Evolutionary conservation across 2,113 vertebrate genomes (phyloP), one percentile per base, ranked within the genome.

Genomic region (Alosa alosa): DNA sequence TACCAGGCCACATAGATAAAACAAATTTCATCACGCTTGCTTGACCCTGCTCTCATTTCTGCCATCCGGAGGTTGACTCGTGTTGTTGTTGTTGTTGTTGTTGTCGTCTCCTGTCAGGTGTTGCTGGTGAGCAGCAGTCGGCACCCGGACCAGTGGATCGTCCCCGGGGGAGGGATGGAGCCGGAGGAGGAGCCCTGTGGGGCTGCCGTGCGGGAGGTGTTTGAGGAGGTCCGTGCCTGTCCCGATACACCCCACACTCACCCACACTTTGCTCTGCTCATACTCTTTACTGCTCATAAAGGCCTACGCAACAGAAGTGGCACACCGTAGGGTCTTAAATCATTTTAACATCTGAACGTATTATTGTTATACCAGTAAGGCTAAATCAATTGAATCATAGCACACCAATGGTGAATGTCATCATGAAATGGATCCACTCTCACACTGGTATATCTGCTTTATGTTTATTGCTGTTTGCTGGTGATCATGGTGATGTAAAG

Each of bases 81-180:
- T 83, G 52, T 20, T 57, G 50, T 45, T 52, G 3, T 17, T 52
- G 49, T 46, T 7, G 3, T 46, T n/a, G 13, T 18, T 44, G 41
- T 44, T 44, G 41, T 44, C 31, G 31, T 31, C 20, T 39, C 36
- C 49, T 22, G 18, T 0, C 90, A 99, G 98, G 98, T 99, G 57
- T 91, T 99, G 90, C 94, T 99, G 82, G 98, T 99, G 87, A 99
- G 98, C 95, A 99, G 98, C 85, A 99, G 98, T 93, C 96, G 98
- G 85, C 96, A 99, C 90, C 98, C 98, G 0, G 98, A 99, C 82
- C 96, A 97, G 94, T 99, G 98, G 98, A 99, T 99, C 41, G 98
- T 99, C 47, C 98, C 98, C 0, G 98, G 98, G 31, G 98, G 98
- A 31, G 98, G 98, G 87, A 98, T 99, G 97, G 98, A 99, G 93